Percentiles rank a stretch among this genome's conserved stretches.
phyloP scores from a whole-genome alignment of 2,888 invertebrate genomes.

The Strigamia maritima region DNA sequence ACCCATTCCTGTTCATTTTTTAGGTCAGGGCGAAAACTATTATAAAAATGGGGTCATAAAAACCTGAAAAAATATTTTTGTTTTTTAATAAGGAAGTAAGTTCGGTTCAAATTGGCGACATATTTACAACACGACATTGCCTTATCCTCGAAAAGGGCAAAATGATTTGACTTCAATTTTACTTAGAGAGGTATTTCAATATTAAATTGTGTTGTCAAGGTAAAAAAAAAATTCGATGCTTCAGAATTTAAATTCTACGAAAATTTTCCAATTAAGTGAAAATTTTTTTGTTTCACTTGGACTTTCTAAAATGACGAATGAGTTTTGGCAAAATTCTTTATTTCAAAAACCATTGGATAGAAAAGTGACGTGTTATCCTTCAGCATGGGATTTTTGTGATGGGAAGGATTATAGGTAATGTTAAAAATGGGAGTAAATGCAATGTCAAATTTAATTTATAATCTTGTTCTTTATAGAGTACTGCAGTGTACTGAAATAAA shows the following conservation, averaged over 20 bases:
- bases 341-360: constrained; percentile 74
- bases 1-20: constrained; percentile 77
- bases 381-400: constrained; percentile 54
- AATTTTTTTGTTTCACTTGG: constrained; percentile 81
- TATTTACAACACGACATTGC: constrained; percentile 1
- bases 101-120: background rate
- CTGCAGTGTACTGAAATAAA: background rate
- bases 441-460: background rate
- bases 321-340: constrained; percentile 81
- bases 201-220: background rate
- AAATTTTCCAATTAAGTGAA: constrained; percentile 79
- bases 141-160: background rate
- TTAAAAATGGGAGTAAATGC: background rate
- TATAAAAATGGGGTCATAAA: background rate
- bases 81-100: constrained; percentile 1
- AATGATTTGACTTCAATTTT: background rate
- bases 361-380: constrained; percentile 66
- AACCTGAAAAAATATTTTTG: background rate
- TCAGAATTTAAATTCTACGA: constrained; percentile 71
- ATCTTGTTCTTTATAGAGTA: background rate
- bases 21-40: constrained; percentile 58
- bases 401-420: constrained; percentile 53
- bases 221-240: background rate
- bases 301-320: constrained; percentile 71
- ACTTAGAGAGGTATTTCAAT: constrained; percentile 58